A percentile compares a stretch with the other conserved stretches of the same genome.
phyloP scores from a whole-genome alignment of 2,113 vertebrate genomes.

The Tachycineta bicolor region DNA sequence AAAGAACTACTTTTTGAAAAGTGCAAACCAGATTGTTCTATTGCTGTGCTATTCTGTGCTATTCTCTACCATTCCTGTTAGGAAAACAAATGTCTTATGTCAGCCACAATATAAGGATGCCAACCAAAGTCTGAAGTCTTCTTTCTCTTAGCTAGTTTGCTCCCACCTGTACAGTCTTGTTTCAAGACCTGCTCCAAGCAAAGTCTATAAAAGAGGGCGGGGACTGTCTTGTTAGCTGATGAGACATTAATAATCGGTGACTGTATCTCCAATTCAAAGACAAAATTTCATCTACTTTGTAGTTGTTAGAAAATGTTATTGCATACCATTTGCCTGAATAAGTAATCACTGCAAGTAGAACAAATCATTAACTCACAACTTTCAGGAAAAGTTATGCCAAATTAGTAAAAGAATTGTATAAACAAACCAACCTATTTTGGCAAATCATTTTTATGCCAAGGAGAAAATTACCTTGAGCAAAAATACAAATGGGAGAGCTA shows the following conservation, averaged over 20 bases:
- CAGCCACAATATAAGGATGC: constrained; percentile 26
- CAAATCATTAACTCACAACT: not conserved
- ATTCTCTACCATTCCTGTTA: not conserved
- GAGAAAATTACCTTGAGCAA: not conserved
- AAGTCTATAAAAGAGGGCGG: constrained; percentile 71
- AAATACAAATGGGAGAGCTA: not conserved
- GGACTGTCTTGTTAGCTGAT: constrained; percentile 54
- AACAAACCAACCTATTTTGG: not conserved
- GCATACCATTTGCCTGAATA: constrained; percentile 11
- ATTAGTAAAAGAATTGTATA: not conserved
- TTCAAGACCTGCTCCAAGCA: constrained; percentile 61
- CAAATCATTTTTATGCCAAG: not conserved
- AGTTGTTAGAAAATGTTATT: constrained; percentile 22
- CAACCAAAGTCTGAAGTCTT: constrained; percentile 15
- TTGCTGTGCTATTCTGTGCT: not conserved
- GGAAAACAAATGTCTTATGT: constrained; percentile 48
- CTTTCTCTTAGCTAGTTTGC: constrained; percentile 63
- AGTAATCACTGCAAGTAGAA: not conserved
- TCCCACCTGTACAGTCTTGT: constrained; percentile 75
- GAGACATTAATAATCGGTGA: constrained; percentile 62
- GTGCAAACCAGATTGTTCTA: constrained; percentile 23
- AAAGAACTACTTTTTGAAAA: constrained; percentile 42
- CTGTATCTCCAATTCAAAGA: constrained; percentile 47
- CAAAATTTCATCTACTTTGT: constrained; percentile 12
- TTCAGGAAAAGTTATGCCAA: not conserved